Evolutionary conservation across 2,797 vertebrate genomes (phyloP), one percentile per base, ranked within the genome.

Genomic region (Danio jaintianensis): DNA sequence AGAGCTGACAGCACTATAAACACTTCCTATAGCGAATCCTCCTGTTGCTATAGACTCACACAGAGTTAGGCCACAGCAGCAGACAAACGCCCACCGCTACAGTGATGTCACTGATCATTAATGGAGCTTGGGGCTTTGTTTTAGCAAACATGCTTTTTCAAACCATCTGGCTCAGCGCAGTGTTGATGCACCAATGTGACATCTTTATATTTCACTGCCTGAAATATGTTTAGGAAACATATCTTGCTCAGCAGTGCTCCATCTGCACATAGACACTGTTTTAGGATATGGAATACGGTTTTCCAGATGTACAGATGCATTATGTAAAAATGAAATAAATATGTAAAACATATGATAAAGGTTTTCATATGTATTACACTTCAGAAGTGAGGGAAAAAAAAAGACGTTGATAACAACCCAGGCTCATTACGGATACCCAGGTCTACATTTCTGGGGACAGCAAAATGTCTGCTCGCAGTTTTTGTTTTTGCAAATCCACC

Each of bases 101-200:
- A 55, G 7, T 52, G 63, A 63, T 53, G 59, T 75, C 79, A 83
- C 73, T 18, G 11, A 71, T 81, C 61, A 83, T 58, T 78, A 80
- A 82, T 69, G 71, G 53, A 81, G 81, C 45, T 82, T 78, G 77
- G 73, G 58, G 77, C 36, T 69, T 78, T 74, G 68, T 73, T 81
- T 74, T 70, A 78, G 75, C 38, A 82, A 74, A 70, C 63, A 77
- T 66, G 61, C 78, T 29, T 80, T 73, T 74, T 67, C 36, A 9
- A 83, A 81, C 84, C 84, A 85, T 85, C 79, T 83, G 84, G 79
- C 66, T 83, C 53, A 42, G 58, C 15, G 1, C 62, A 20, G 50
- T 70, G 59, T 47, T 72, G 73, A 78, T 67, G 78, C 48, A 61
- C 45, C 68, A 77, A 76, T 58, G 55, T 53, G 63, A 76, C 50